Conservation (phyloP, 2,113 vertebrate genomes). For the Toxotes jaculatrix region DNA sequence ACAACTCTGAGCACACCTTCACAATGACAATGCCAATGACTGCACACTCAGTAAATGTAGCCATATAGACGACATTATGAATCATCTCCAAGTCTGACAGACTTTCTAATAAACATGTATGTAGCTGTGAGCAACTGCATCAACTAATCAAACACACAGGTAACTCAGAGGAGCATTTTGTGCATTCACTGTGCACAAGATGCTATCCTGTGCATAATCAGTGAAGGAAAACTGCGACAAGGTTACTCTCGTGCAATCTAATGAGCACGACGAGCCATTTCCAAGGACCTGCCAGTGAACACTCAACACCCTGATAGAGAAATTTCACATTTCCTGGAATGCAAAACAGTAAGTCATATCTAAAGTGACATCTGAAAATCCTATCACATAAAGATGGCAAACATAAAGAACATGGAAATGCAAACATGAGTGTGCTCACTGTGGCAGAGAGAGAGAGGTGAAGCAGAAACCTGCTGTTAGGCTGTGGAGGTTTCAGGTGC, state of each 20-base stretch:
- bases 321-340: slow-evolving; percentile 59
- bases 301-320: slow-evolving; percentile 22
- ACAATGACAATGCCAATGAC: neutral
- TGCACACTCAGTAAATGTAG: neutral
- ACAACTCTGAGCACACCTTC: neutral
- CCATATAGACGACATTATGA: neutral
- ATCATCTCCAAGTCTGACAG: slow-evolving; percentile 7
- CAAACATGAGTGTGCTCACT: slow-evolving; percentile 14
- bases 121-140: neutral
- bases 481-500: slow-evolving; percentile 59
- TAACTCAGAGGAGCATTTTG: neutral
- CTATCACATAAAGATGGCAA: neutral
- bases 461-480: slow-evolving; percentile 52
- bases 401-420: slow-evolving; percentile 10
- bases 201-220: neutral
- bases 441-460: slow-evolving; percentile 23
- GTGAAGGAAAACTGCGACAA: neutral
- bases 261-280: neutral
- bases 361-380: slow-evolving; percentile 29
- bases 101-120: neutral
- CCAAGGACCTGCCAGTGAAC: neutral
- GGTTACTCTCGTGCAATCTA: neutral
- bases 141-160: neutral
- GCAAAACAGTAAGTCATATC: slow-evolving; percentile 53
- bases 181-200: neutral